Evolutionary conservation across 2,113 vertebrate genomes (phyloP).

Genomic region (Chunga burmeisteri): DNA sequence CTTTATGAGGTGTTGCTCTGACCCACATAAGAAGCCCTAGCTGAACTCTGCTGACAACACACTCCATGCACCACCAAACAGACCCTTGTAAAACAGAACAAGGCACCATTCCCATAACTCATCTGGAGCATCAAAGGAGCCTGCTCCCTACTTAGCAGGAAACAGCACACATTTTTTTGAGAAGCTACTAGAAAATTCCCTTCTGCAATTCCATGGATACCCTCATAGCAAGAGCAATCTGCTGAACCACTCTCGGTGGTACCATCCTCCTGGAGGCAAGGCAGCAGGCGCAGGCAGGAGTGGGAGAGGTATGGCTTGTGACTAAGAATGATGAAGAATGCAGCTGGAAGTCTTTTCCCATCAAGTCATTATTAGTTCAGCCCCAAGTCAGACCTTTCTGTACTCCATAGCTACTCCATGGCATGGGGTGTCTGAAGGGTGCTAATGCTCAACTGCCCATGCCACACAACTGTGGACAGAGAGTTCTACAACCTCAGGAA

Average conservation of each 20-base stretch:
- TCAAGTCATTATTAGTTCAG: not conserved
- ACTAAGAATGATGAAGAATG: not conserved
- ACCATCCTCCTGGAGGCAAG: not conserved
- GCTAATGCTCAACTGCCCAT: not conserved
- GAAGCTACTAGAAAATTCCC: not conserved
- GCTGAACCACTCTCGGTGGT: not conserved
- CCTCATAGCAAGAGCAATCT: not conserved
- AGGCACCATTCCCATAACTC: not conserved
- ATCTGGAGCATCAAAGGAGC: constrained; percentile 24
- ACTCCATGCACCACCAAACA: not conserved
- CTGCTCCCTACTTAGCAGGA: not conserved
- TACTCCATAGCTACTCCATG: not conserved
- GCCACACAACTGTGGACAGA: not conserved
- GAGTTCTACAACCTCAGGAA: not conserved
- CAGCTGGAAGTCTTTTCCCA: not conserved
- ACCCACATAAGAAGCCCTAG: not conserved
- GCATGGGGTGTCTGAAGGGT: not conserved
- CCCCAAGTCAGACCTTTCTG: not conserved
- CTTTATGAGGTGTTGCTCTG: not conserved
- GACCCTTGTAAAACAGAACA: not conserved
- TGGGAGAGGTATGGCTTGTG: not conserved
- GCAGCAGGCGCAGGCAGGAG: not conserved
- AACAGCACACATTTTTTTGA: not conserved
- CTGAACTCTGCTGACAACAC: not conserved
- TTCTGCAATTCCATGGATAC: not conserved